Percentiles rank a stretch among this genome's conserved stretches.
Conservation (phyloP, 2,797 vertebrate genomes). For the Megaceryle alcyon region DNA sequence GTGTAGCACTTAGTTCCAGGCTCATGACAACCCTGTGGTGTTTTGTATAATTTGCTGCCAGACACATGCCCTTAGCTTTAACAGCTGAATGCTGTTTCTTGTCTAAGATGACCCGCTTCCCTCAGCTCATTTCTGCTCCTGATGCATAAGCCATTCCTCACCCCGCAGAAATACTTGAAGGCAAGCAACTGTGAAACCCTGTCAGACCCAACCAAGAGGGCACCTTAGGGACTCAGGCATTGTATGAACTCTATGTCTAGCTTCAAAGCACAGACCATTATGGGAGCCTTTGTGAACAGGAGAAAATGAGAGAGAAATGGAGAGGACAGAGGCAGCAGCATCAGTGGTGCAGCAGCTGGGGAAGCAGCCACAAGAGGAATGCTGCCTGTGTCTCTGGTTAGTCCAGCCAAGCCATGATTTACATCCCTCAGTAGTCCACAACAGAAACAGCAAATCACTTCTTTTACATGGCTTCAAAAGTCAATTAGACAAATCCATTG, state of each 20-base stretch:
- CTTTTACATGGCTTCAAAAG: background rate
- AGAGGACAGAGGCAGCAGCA: background rate
- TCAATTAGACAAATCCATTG: background rate
- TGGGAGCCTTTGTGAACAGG: background rate
- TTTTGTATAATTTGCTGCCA: background rate
- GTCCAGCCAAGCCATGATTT: background rate
- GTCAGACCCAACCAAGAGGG: background rate
- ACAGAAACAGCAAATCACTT: slow-evolving; percentile 19
- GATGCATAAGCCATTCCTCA: background rate
- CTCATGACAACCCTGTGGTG: background rate
- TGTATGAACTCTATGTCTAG: background rate
- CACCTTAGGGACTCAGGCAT: accelerated
- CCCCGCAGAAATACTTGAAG: background rate
- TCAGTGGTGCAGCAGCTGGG: background rate
- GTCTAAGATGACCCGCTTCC: background rate
- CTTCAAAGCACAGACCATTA: background rate
- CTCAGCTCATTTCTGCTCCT: background rate
- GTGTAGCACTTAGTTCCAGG: background rate
- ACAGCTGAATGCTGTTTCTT: background rate
- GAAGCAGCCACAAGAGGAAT: background rate
- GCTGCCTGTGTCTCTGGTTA: background rate
- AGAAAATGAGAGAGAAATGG: background rate
- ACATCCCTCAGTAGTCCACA: background rate
- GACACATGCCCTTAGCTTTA: background rate
- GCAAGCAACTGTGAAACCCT: background rate